phyloP scores from a whole-genome alignment of 2,888 invertebrate genomes.

The Drosophila mulleri region DNA sequence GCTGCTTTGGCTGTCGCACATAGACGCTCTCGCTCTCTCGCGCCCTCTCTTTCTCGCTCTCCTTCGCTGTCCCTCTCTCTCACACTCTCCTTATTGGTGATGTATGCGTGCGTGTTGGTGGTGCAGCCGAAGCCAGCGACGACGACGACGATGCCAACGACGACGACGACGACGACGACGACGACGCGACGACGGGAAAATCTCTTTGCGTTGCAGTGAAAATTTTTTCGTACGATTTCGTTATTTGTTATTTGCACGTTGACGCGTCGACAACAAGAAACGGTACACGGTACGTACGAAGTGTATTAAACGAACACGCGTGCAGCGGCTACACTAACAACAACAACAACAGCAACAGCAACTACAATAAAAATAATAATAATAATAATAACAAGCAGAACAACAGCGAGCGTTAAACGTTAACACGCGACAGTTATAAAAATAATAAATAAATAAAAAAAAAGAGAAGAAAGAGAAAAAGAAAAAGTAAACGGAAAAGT shows the following conservation, averaged over 20 bases:
- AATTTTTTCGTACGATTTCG: conserved; percentile 80
- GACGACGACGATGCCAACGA: conserved; percentile 24
- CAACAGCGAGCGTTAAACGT: conserved; percentile 50
- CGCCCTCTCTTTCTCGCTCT: conserved; percentile 28
- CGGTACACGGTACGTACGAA: conserved; percentile 58
- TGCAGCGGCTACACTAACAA: conserved; percentile 51
- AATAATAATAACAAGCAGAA: conserved; percentile 16
- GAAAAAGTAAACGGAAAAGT: conserved; percentile 6
- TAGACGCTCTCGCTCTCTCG: conserved; percentile 13
- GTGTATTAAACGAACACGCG: conserved; percentile 54
- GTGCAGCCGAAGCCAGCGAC: conserved; percentile 66
- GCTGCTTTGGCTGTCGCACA: conserved; percentile 21
- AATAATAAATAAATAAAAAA: conserved; percentile 9
- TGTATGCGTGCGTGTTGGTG: conserved; percentile 53
- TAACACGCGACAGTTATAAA: conserved; percentile 51
- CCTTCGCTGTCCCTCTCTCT: conserved; percentile 24
- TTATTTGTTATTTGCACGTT: conserved; percentile 84
- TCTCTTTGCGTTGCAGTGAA: conserved; percentile 78
- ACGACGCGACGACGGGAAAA: conserved; percentile 75
- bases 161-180: conserved; percentile 46
- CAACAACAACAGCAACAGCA: conserved; percentile 16
- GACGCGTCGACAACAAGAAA: conserved; percentile 82
- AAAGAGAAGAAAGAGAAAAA: conserved; percentile 7
- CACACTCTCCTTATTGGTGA: conserved; percentile 36
- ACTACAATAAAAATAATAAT: no score